These are phyloP conservation scores for Micromussa lordhowensis DNA, from an alignment of 92 coral and sea anemone species.

Conservation along the genomic window DNA sequence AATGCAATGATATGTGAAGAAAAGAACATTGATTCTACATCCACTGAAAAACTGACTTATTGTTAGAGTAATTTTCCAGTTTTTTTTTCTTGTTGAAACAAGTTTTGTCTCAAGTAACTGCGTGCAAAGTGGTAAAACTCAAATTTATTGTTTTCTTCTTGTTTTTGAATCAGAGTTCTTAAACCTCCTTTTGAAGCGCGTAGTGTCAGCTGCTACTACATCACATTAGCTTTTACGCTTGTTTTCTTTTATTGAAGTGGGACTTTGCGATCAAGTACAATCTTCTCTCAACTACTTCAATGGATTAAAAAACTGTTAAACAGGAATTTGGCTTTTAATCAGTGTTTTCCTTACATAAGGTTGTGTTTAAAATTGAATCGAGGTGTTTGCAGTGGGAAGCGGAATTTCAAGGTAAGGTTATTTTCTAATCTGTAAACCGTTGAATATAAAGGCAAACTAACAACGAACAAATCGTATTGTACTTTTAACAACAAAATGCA, in stretches of 20 bases:
- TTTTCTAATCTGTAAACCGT: not conserved
- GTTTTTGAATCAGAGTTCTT: not conserved
- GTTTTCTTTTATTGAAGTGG: not conserved
- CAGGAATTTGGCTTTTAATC: slow-evolving; percentile 1
- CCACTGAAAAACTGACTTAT: no score
- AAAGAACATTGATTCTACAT: not conserved
- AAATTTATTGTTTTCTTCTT: no score
- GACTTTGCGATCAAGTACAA: not conserved
- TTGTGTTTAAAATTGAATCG: not conserved
- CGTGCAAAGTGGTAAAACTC: not conserved
- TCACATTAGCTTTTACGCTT: not conserved
- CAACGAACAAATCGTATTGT: not conserved
- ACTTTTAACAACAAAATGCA: not conserved
- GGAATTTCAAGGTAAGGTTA: not conserved
- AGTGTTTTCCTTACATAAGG: not conserved
- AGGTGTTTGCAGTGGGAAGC: not conserved
- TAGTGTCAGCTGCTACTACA: not conserved
- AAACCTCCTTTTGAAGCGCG: not conserved
- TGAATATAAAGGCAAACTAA: not conserved
- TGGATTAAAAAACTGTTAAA: not conserved
- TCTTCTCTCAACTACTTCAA: not conserved
- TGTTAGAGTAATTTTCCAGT: no score
- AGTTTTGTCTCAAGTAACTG: not conserved
- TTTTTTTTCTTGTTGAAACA: no score
- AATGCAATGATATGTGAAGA: not conserved